Conservation (phyloP, 2,113 vertebrate species). For the Girardinichthys multiradiatus region DNA sequence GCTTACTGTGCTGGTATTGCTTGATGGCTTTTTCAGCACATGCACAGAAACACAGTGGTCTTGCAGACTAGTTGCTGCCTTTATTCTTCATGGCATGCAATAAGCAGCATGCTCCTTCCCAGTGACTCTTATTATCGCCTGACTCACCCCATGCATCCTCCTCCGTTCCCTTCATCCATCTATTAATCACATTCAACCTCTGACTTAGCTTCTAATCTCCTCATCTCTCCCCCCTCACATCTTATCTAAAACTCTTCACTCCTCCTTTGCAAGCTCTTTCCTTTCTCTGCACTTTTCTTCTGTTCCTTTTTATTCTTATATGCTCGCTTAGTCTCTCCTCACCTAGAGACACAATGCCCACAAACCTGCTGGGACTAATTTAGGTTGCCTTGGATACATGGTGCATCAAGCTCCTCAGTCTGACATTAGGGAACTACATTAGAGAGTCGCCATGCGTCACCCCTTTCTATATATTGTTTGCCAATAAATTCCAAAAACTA, state of each 20-base stretch:
- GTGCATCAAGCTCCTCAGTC: slow-evolving; percentile 22
- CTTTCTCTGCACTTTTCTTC: slow-evolving; percentile 7
- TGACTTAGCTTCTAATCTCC: slow-evolving; percentile 39
- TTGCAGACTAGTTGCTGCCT: slow-evolving; percentile 50
- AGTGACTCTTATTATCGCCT: slow-evolving; percentile 47
- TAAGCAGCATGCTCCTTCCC: slow-evolving; percentile 62
- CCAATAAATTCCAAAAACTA: too few relatives aligned
- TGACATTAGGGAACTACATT: slow-evolving; percentile 21
- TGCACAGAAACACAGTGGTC: neutral
- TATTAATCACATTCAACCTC: slow-evolving; percentile 57
- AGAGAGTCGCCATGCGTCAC: neutral
- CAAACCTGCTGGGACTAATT: slow-evolving; percentile 55
- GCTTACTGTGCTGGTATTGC: slow-evolving; percentile 39
- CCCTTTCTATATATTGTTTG: too few relatives aligned
- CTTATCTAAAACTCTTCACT: slow-evolving; percentile 35
- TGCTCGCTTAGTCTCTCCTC: slow-evolving; percentile 21
- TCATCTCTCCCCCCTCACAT: slow-evolving; percentile 21
- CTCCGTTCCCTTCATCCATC: neutral
- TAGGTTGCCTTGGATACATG: slow-evolving; percentile 60
- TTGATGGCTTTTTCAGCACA: slow-evolving; percentile 34
- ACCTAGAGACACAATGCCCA: slow-evolving; percentile 30
- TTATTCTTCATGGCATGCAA: slow-evolving; percentile 67
- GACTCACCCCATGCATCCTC: slow-evolving; percentile 48
- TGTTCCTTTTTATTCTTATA: slow-evolving; percentile 1
- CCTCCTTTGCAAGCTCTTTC: slow-evolving; percentile 8